Base-by-base conservation (phyloP, 2,888 invertebrate species). In the Ashinkailepas kermadecensis region DNA sequence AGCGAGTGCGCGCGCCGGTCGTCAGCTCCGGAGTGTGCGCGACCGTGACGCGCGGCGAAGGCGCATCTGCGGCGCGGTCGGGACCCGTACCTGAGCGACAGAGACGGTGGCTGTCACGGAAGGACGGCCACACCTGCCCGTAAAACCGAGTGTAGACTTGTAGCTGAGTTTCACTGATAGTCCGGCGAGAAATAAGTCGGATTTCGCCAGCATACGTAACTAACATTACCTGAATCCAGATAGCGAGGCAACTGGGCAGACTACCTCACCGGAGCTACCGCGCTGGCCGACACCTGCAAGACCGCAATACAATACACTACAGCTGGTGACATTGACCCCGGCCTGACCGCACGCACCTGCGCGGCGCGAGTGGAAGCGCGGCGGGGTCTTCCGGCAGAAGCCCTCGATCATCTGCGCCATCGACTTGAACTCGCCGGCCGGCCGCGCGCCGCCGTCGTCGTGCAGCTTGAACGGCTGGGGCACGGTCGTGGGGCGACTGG, bases 401-500 rank as follows among this genome's bases (percentile, higher is more conserved):
- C 59, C 79, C 58, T 58, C 25, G 23, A 79, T 25, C 23, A 23
- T 15, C 79, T 79, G 79, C 12, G 79, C 79, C 79, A 58, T 23
- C 56, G 79, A 79, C 58, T n/a, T 57, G 79, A 79, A 79, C 79
- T 79, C 58, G 23, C 21, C 25, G 13, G 23, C 25, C 9, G 79
- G 23, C 58, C 23, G 78, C 23, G 23, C 58, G 18, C 13, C 58
- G 15, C 23, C 79, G 8, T 12, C 57, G 7, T 57, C 59, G 58
- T 79, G 79, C 57, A 79, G 58, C 3, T 57, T n/a, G 58, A 79
- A 79, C 23, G 79, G 79, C 79, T 79, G 79, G 3, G 79, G 79
- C 13, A 8, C 21, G 23, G 79, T 79, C 56, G 21, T 2, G 7
- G 74, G 74, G 9, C 54, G 54, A 18, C 54, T 21, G 21, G 56